Evolutionary conservation across 2,888 invertebrate genomes (phyloP).

Genomic region (Hybos culiciformis): DNA sequence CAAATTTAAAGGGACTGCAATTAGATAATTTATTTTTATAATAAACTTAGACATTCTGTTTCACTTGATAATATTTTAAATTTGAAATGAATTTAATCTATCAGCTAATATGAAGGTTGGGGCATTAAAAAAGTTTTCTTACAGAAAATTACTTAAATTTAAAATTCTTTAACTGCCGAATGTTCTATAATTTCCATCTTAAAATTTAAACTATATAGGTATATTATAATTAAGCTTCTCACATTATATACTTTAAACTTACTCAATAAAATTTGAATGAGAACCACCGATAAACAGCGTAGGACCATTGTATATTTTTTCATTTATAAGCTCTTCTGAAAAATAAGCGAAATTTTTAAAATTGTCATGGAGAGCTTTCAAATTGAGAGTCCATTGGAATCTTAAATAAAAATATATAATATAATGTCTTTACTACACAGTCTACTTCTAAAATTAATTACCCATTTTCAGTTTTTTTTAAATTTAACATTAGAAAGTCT

Average conservation of each 20-base stretch:
- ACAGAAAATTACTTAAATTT: too few relatives aligned
- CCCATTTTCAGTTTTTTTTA: constrained; percentile 51
- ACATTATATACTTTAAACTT: constrained; percentile 24
- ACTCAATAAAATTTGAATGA: constrained; percentile 70
- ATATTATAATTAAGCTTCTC: too few relatives aligned
- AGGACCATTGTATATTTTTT: constrained; percentile 41
- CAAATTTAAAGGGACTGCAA: constrained; percentile 4
- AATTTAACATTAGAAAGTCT: constrained; percentile 75
- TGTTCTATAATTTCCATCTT: too few relatives aligned
- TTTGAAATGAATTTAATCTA: constrained; percentile 37
- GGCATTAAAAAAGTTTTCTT: too few relatives aligned
- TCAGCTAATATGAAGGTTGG: constrained; percentile 23
- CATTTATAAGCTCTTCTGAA: constrained; percentile 33
- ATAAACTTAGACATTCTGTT: too few relatives aligned
- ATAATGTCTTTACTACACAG: background rate
- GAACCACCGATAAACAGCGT: constrained; percentile 74
- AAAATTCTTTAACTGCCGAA: too few relatives aligned
- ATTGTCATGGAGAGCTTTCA: constrained; percentile 52
- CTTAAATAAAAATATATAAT: constrained; percentile 17
- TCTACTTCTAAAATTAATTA: constrained; percentile 18
- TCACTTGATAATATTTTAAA: too few relatives aligned
- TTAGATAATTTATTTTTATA: too few relatives aligned
- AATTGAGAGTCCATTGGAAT: constrained; percentile 66
- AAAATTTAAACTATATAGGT: too few relatives aligned
- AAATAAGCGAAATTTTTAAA: constrained; percentile 52